Base-by-base conservation (phyloP, 2,113 vertebrate genomes). In the Oxyruncus cristatus region DNA sequence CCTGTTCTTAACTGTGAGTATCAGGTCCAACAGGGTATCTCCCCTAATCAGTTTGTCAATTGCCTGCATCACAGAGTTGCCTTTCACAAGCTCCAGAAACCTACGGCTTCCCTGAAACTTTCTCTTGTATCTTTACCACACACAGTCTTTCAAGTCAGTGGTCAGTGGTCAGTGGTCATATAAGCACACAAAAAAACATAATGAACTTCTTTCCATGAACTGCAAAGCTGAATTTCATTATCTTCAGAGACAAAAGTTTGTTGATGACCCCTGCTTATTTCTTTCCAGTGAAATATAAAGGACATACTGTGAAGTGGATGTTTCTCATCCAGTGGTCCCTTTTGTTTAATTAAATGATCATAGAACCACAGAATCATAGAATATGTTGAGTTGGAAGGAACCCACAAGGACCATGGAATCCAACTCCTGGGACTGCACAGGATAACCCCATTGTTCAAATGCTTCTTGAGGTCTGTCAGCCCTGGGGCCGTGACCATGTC, bases 321-420 rank as follows among this genome's bases (percentile, higher is more conserved):
- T 65, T 74, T 94, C 70, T 92, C 58, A 65, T 39, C 52, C 73
- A 80, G 58, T 20, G 52, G 55, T 62, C 28, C 47, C 79, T 95
- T 96, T 76, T 62, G 19, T 89, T 94, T 89, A 79, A 49, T 95
- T 91, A 91, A 83, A 92, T 91, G 72, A 87, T 32, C n/a, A 41
- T 46, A 67, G 39, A 59, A 30, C 2, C 37, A 74, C 33, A 52
- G 52, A 66, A 18, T 12, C 27, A 14, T 1, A 37, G 42, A 65
- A 50, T 14, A 52, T 46, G 28, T 16, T 39, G 44, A 46, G 61
- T 5, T 75, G 39, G 33, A 46, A 67, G 19, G 15, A n/a, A 52
- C 2, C 3, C 14, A 58, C 14, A 28, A 42, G 37, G 23, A 28
- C 24, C 18, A 30, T 4, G 19, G 37, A 66, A 19, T 46, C 23